A percentile compares a stretch with the other conserved stretches of the same genome.
phyloP scores from a whole-genome alignment of 2,113 vertebrate species.

The Pampusana beccarii region DNA sequence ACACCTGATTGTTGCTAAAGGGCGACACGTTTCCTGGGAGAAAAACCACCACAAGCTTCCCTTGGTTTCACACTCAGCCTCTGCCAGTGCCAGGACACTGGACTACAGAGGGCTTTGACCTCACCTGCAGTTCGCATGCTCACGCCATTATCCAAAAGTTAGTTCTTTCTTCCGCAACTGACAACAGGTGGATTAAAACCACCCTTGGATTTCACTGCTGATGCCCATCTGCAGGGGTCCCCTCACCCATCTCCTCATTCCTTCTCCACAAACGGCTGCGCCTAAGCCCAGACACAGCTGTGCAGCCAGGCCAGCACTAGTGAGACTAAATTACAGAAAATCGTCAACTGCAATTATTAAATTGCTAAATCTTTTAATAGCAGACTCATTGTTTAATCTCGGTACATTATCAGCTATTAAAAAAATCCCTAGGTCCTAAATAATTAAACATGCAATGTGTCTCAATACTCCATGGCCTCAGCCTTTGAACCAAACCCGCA shows the following conservation, averaged over 20 bases:
- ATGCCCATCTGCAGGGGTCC: background rate
- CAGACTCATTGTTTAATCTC: constrained; percentile 6
- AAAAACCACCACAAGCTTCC: background rate
- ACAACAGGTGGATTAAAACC: background rate
- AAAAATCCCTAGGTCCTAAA: background rate
- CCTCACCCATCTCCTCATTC: background rate
- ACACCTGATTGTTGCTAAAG: background rate
- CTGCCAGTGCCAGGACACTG: background rate
- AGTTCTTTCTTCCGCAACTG: background rate
- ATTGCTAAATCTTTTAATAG: background rate
- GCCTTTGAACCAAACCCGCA: background rate
- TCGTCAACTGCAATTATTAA: background rate
- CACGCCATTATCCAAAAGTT: background rate
- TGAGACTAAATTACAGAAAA: background rate
- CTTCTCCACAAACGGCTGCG: background rate
- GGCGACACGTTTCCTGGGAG: fast-evolving
- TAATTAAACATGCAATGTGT: background rate
- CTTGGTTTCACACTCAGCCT: background rate
- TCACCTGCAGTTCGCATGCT: background rate
- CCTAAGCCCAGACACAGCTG: background rate
- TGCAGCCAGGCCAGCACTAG: background rate
- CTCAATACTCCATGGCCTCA: background rate
- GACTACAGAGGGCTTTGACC: background rate
- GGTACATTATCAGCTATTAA: background rate
- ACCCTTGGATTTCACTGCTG: background rate